phyloP scores from a whole-genome alignment of 2,888 invertebrate genomes.

The Eilema caniola region DNA sequence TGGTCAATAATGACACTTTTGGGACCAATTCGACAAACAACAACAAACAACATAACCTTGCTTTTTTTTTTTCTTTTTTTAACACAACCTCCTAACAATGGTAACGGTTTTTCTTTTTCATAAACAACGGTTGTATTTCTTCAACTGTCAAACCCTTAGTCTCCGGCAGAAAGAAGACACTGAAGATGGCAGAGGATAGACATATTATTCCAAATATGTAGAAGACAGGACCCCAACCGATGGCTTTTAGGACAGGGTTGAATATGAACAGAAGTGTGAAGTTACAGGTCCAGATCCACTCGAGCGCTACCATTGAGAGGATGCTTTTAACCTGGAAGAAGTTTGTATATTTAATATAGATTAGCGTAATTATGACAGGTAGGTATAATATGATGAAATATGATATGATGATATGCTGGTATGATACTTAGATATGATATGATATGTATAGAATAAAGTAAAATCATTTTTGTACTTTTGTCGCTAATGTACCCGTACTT shows the following conservation, averaged over 20 bases:
- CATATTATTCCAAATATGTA: slow-evolving; percentile 63
- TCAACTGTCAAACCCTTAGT: slow-evolving; percentile 68
- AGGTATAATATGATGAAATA: too few relatives aligned
- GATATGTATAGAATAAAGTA: too few relatives aligned
- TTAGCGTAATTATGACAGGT: too few relatives aligned
- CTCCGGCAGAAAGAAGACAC: slow-evolving; percentile 61
- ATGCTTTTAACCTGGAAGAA: slow-evolving; percentile 65
- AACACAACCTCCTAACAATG: too few relatives aligned
- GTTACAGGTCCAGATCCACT: slow-evolving; percentile 68
- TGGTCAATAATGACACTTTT: too few relatives aligned
- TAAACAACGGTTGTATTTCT: slow-evolving; percentile 62
- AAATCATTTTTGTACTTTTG: too few relatives aligned
- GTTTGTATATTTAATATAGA: background rate
- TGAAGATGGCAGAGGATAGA: slow-evolving; percentile 55
- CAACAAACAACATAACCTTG: too few relatives aligned
- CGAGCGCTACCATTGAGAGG: slow-evolving; percentile 62
- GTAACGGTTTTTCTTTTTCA: slow-evolving; percentile 30
- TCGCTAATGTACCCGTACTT: too few relatives aligned
- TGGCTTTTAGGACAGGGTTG: slow-evolving; percentile 56
- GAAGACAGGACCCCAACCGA: slow-evolving; percentile 66
- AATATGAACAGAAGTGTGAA: slow-evolving; percentile 65
- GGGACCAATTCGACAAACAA: too few relatives aligned
- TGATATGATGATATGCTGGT: too few relatives aligned
- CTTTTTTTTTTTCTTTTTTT: too few relatives aligned
- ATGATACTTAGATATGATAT: too few relatives aligned